A percentile compares a stretch with the other conserved stretches of the same genome.
phyloP scores from a whole-genome alignment of 1,140 invertebrate species.

The Aplysia californica region DNA sequence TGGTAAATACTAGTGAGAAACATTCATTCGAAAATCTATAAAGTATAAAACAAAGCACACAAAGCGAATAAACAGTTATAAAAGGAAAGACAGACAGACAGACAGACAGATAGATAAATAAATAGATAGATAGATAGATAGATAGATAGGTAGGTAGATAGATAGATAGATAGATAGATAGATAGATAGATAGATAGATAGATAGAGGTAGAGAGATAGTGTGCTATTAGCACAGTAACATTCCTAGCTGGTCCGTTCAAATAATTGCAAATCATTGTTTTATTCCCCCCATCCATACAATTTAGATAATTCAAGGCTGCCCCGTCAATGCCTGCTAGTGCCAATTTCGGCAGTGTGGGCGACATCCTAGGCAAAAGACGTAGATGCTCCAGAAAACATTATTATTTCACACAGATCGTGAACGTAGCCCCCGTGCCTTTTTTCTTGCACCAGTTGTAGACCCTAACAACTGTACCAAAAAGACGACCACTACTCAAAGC shows the following conservation, averaged over 20 bases:
- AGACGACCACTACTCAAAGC: too few species aligned
- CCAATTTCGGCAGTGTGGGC: neutral
- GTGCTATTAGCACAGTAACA: neutral
- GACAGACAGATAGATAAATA: slow-evolving; percentile 34
- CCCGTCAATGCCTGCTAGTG: neutral
- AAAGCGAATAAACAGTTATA: too few species aligned
- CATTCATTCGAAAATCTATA: too few species aligned
- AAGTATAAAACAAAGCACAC: too few species aligned
- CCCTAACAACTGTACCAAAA: too few species aligned
- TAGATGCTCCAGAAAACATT: neutral
- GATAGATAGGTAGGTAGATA: neutral
- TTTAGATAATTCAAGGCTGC: neutral
- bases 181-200: neutral
- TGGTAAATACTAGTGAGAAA: too few species aligned
- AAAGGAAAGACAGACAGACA: slow-evolving; percentile 38
- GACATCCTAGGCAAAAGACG: neutral
- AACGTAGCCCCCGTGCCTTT: too few species aligned
- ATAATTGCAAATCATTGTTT: too few species aligned
- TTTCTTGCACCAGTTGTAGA: too few species aligned
- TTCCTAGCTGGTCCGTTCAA: neutral
- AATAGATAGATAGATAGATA: slow-evolving; percentile 6
- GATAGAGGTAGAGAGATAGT: neutral
- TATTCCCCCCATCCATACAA: neutral
- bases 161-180: slow-evolving; percentile 6
- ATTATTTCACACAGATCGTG: too few species aligned